Evolutionary conservation across 2,797 vertebrate genomes (phyloP).

Genomic region (Craterocephalus amniculus): DNA sequence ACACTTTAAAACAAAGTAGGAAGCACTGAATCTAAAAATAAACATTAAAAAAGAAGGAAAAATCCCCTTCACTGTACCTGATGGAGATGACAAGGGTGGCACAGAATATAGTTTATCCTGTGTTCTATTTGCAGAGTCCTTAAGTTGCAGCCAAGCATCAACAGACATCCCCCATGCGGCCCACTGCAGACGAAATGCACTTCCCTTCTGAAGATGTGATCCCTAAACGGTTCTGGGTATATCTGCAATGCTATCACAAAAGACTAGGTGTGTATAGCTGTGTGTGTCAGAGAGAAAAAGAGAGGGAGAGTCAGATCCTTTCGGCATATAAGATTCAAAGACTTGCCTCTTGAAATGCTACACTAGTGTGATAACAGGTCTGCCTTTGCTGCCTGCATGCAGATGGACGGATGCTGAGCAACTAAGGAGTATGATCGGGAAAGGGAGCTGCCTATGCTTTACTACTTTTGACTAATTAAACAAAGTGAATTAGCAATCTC

Average conservation of each 20-base stretch:
- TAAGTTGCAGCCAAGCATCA: constrained; percentile 23
- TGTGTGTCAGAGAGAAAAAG: constrained; percentile 20
- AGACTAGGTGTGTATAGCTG: constrained; percentile 9
- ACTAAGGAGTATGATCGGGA: constrained; percentile 47
- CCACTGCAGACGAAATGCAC: constrained; percentile 10
- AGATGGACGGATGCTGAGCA: constrained; percentile 49
- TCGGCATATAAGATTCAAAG: constrained; percentile 39
- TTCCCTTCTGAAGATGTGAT: constrained; percentile 26
- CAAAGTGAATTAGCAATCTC: constrained; percentile 80
- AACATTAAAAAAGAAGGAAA: background rate
- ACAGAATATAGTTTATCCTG: constrained; percentile 17
- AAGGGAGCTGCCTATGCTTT: constrained; percentile 57
- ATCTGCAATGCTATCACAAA: constrained; percentile 33
- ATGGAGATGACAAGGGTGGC: constrained; percentile 1
- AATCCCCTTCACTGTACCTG: constrained; percentile 44
- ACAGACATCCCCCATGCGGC: constrained; percentile 23
- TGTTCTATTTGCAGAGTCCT: constrained; percentile 24
- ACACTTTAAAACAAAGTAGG: background rate
- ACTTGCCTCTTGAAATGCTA: constrained; percentile 43
- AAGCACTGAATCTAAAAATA: background rate
- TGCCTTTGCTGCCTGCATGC: constrained; percentile 25
- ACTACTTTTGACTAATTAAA: constrained; percentile 80
- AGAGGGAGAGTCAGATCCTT: constrained; percentile 40
- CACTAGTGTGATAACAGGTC: constrained; percentile 44
- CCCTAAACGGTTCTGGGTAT: constrained; percentile 22